Evolutionary conservation across 2,113 vertebrate genomes (phyloP).

Genomic region (Dromas ardeola): DNA sequence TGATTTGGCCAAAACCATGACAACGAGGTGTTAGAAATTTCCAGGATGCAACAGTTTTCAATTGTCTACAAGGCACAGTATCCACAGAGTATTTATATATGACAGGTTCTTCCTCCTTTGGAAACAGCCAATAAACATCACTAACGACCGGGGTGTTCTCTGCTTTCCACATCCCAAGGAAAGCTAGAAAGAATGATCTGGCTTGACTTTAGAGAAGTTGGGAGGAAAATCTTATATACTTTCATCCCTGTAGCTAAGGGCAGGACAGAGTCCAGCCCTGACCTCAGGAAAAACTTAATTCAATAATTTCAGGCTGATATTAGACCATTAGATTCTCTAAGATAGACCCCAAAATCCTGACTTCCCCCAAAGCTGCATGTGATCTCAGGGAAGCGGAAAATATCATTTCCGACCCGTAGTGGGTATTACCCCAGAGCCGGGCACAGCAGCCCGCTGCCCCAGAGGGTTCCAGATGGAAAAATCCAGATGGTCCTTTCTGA

Average conservation of each 20-base stretch:
- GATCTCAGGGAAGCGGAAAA: not conserved
- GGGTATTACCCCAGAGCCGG: too few species aligned
- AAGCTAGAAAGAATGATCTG: not conserved
- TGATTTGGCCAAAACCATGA: too few species aligned
- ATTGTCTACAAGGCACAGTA: not conserved
- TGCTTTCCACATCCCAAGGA: not conserved
- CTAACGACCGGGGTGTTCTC: not conserved
- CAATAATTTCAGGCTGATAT: not conserved
- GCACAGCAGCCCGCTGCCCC: not conserved
- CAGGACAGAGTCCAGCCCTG: not conserved
- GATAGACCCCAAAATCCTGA: not conserved
- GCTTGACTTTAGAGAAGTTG: not conserved
- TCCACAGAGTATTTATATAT: not conserved
- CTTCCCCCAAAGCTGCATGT: not conserved
- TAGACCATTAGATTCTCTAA: not conserved
- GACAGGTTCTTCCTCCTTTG: not conserved
- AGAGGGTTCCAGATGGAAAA: not conserved
- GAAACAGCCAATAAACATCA: not conserved
- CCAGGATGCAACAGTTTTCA: not conserved
- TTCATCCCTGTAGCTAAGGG: not conserved
- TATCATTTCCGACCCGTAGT: not conserved
- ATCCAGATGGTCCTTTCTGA: not conserved
- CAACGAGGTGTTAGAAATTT: not conserved
- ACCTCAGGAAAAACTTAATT: not conserved
- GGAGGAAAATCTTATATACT: not conserved